phyloP scores from a whole-genome alignment of 2,888 invertebrate species.

The Tenthredo livida region DNA sequence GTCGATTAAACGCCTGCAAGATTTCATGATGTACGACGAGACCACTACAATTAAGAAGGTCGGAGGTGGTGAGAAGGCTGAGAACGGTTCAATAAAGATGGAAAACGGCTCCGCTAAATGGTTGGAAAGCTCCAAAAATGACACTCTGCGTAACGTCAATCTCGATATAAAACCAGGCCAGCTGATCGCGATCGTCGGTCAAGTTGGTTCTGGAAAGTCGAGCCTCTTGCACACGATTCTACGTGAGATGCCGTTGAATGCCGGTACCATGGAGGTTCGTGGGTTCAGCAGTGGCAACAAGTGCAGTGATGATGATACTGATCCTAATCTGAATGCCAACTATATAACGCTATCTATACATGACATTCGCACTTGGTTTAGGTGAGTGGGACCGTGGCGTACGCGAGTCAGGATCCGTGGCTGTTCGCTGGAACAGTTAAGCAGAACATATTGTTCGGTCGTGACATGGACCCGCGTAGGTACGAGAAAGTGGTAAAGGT shows the following conservation, averaged over 20 bases:
- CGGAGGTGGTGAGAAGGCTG: conserved; percentile 53
- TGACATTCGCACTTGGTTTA: conserved; percentile 57
- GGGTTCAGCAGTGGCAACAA: background rate
- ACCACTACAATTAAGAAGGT: conserved; percentile 60
- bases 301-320: background rate
- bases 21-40: conserved; percentile 81
- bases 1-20: conserved; percentile 86
- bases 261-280: conserved; percentile 81
- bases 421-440: conserved; percentile 90
- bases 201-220: conserved; percentile 86
- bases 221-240: conserved; percentile 85
- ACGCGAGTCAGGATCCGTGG: conserved; percentile 95
- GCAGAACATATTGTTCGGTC: conserved; percentile 96
- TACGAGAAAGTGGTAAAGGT: conserved; percentile 85
- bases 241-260: conserved; percentile 85
- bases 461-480: conserved; percentile 84
- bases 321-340: background rate
- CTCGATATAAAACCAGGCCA: conserved; percentile 79
- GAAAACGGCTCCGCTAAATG: conserved; percentile 70
- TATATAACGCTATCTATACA: background rate
- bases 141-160: conserved; percentile 79
- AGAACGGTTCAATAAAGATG: conserved; percentile 65
- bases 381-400: conserved; percentile 86
- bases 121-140: conserved; percentile 68
- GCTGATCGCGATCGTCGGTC: conserved; percentile 84